Conservation (phyloP, 1,140 invertebrate species). For the Leptinotarsa undecemlineata region DNA sequence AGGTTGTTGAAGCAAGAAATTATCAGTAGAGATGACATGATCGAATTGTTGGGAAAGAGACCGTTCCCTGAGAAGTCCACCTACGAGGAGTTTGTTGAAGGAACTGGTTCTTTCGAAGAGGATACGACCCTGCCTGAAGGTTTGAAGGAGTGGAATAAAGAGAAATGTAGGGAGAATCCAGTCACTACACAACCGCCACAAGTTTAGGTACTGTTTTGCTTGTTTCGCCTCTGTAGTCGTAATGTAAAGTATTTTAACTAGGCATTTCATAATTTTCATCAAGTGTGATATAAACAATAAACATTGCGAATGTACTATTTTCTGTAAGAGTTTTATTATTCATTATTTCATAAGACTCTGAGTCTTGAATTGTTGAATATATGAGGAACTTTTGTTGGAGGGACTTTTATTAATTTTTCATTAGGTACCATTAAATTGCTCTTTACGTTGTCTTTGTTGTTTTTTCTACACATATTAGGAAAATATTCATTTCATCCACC, state of each 20-base stretch:
- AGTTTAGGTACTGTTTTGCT: background rate
- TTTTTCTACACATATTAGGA: too few species aligned
- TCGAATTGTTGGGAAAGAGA: slow-evolving; percentile 89
- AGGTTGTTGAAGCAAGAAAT: slow-evolving; percentile 94
- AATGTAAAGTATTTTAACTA: slow-evolving; percentile 24
- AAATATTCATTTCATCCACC: too few species aligned
- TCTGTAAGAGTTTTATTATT: background rate
- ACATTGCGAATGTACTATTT: background rate
- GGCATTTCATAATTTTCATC: slow-evolving; percentile 7
- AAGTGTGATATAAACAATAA: slow-evolving; percentile 5
- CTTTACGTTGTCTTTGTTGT: background rate
- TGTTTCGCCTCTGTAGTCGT: slow-evolving; percentile 10
- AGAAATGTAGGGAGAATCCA: slow-evolving; percentile 49
- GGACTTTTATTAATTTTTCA: background rate
- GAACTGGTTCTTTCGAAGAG: slow-evolving; percentile 97
- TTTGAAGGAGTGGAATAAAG: slow-evolving; percentile 92
- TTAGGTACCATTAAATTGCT: background rate
- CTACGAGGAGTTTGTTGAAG: slow-evolving; percentile 99
- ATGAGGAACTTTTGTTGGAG: background rate
- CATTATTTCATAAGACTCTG: background rate
- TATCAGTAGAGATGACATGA: slow-evolving; percentile 96
- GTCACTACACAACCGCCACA: background rate
- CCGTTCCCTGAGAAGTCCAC: slow-evolving; percentile 99
- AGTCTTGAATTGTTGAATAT: background rate
- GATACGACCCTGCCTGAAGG: slow-evolving; percentile 95